Evolutionary conservation across 2,113 vertebrate genomes (phyloP), one percentile per base, ranked within the genome.

Genomic region (Tupaia chinensis): DNA sequence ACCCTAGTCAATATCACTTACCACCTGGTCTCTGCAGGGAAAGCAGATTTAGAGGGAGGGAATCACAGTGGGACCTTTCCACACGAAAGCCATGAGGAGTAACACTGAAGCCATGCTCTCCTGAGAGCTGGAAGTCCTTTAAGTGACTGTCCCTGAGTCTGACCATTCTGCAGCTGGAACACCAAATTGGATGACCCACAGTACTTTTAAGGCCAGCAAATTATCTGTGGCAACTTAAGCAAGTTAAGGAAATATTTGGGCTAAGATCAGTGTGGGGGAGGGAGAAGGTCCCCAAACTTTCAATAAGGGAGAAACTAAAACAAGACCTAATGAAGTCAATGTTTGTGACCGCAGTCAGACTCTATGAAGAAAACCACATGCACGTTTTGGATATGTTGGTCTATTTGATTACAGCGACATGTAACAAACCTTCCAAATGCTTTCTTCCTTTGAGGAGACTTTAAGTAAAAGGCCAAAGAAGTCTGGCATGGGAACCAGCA

Each of bases 401-500:
- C 91, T 78, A 65, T 91, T 91, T 58, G 17, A 25, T 32, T 68
- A 60, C 90, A 32, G 76, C 20, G 29, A 12, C 44, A 22, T 63
- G 91, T 19, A 3, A 34, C 25, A 83, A 66, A 72, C 58, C 93
- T 95, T 87, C 70, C 89, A 95, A 88, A 83, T 58, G 32, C 78
- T 93, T 96, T 84, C 87, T 94, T 87, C 79, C 91, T 85, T 77
- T 10, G 27, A 14, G 32, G 16, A 44, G 81, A 58, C 74, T 95
- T 97, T 93, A 76, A 95, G 94, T 94, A 97, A 93, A 94, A 63
- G 74, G n/a, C 58, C 25, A 85, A 73, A 95, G 88, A 68, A 87
- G 44, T 44, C 44, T 44, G 44, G 44, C 44, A 44, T 44, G 44
- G 44, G 44, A 5, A 44, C 44, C 44, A 44, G 44, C 44, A 44